phyloP scores from a whole-genome alignment of 2,888 invertebrate genomes.

The Gastracanthus pulcherrimus region DNA sequence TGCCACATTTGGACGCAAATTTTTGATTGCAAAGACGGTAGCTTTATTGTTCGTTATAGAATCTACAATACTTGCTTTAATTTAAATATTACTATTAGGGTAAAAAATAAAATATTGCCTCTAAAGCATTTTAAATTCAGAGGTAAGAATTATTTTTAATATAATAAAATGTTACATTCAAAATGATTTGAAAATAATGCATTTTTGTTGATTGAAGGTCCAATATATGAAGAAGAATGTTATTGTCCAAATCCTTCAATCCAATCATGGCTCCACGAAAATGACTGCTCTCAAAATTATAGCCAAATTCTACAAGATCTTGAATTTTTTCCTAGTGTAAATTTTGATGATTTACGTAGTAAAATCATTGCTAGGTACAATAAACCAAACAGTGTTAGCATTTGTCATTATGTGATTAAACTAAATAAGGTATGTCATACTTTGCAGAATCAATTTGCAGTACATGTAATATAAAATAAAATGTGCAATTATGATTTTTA shows the following conservation, averaged over 20 bases:
- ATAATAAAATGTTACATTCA: background rate
- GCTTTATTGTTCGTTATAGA: constrained; percentile 90
- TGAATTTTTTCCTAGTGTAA: constrained; percentile 82
- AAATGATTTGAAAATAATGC: constrained; percentile 33
- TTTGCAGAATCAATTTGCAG: background rate
- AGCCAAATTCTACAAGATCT: constrained; percentile 87
- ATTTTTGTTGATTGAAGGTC: constrained; percentile 77
- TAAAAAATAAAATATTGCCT: constrained; percentile 81
- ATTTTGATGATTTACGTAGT: constrained; percentile 84
- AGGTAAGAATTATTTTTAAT: constrained; percentile 78
- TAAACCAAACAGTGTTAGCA: constrained; percentile 88
- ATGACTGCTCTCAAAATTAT: constrained; percentile 83
- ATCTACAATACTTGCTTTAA: constrained; percentile 86
- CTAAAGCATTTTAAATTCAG: constrained; percentile 82
- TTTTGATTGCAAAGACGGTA: constrained; percentile 90
- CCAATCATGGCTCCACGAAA: constrained; percentile 83
- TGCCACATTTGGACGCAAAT: constrained; percentile 88
- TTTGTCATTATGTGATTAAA: constrained; percentile 94
- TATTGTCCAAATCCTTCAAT: constrained; percentile 86
- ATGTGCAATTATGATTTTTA: constrained; percentile 49
- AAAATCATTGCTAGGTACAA: constrained; percentile 86
- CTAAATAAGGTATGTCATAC: constrained; percentile 81
- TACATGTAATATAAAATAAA: background rate
- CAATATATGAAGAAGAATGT: constrained; percentile 90
- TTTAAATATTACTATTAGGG: constrained; percentile 84